Conservation (phyloP, 1,140 invertebrate species). For the Cotesia typhae region DNA sequence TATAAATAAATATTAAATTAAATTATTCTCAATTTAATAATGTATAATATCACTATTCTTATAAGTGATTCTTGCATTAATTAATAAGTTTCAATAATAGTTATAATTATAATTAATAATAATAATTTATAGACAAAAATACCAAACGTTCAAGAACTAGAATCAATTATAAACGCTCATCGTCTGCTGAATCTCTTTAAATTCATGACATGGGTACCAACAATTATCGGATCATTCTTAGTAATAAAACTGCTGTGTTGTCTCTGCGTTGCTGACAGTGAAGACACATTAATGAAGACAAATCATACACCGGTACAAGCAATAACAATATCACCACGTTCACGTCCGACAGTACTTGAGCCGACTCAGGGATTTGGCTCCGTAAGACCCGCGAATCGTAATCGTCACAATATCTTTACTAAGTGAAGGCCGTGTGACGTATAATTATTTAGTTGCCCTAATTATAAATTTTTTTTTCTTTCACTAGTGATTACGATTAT, state of each 20-base stretch:
- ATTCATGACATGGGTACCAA: slow-evolving; percentile 17
- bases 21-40: no score
- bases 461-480: neutral
- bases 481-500: no score
- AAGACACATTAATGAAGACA: no score
- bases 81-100: slow-evolving; percentile 14
- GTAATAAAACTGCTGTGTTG: slow-evolving; percentile 16
- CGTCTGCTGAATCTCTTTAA: slow-evolving; percentile 19
- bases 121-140: slow-evolving; percentile 29
- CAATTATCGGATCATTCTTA: slow-evolving; percentile 26
- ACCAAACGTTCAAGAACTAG: slow-evolving; percentile 6
- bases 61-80: neutral
- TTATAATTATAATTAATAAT: neutral
- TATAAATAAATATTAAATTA: no score
- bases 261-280: neutral
- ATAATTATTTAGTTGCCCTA: neutral
- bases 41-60: no score
- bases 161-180: slow-evolving; percentile 26
- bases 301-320: no score
- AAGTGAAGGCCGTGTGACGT: slow-evolving; percentile 10
- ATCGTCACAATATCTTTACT: neutral
- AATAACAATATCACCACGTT: no score
- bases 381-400: neutral
- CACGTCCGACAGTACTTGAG: neutral
- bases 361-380: neutral